These are phyloP conservation scores for Sphaerophoria taeniata DNA, from an alignment of 2,888 invertebrate genomes.

Conservation along the genomic window DNA sequence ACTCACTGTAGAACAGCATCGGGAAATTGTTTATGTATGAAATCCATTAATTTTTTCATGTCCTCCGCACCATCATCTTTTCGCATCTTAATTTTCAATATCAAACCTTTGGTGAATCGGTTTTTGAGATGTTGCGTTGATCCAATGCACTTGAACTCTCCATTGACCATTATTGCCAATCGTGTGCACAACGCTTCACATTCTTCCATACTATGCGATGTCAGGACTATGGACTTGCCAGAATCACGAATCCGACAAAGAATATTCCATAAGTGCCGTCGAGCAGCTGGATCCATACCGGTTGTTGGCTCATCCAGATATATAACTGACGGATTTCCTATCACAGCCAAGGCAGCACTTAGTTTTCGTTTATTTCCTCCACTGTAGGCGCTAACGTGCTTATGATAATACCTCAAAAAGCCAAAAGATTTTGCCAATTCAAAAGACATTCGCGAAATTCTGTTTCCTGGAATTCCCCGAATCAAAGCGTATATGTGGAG, in stretches of 20 bases:
- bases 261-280: constrained; percentile 91
- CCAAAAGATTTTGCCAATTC: constrained; percentile 84
- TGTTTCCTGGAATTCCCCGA: constrained; percentile 84
- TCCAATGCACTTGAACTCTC: constrained; percentile 89
- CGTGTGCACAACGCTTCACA: constrained; percentile 92
- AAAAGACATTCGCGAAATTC: constrained; percentile 79
- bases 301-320: constrained; percentile 88
- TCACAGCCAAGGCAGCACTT: constrained; percentile 88
- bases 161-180: constrained; percentile 92
- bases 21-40: constrained; percentile 78
- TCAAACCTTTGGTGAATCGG: constrained; percentile 85
- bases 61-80: constrained; percentile 70
- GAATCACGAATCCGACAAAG: constrained; percentile 87
- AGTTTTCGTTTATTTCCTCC: constrained; percentile 90
- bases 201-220: constrained; percentile 94
- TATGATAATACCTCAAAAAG: constrained; percentile 86
- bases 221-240: constrained; percentile 90
- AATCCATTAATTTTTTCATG: constrained; percentile 77
- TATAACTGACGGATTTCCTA: constrained; percentile 88
- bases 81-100: constrained; percentile 83
- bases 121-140: constrained; percentile 90
- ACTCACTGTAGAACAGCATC: constrained; percentile 79
- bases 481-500: constrained; percentile 87
- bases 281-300: constrained; percentile 84
- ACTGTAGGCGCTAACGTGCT: constrained; percentile 86